Conservation (phyloP, 2,113 vertebrate genomes). For the Microcebus ravelobensis region DNA sequence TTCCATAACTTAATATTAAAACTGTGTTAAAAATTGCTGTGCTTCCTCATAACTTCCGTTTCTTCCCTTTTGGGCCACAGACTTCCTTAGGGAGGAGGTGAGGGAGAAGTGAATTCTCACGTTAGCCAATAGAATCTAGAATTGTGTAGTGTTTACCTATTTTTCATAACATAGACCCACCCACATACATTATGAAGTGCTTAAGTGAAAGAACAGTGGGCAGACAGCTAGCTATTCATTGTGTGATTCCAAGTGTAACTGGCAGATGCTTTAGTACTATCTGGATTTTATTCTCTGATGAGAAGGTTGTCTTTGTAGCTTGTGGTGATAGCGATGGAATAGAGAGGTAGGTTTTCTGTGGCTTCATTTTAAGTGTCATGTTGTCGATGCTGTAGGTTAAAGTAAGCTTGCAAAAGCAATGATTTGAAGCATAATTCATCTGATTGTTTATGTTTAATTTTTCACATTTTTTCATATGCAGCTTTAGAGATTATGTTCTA, state of each 20-base stretch:
- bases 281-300: slow-evolving; percentile 68
- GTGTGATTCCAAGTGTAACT: slow-evolving; percentile 62
- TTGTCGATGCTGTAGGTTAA: slow-evolving; percentile 36
- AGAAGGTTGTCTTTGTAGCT: slow-evolving; percentile 6
- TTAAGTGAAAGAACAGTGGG: slow-evolving; percentile 79
- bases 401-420: slow-evolving; percentile 41
- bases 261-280: slow-evolving; percentile 61
- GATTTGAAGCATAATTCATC: neutral
- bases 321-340: slow-evolving; percentile 44
- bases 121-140: slow-evolving; percentile 72
- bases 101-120: slow-evolving; percentile 73
- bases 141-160: slow-evolving; percentile 80
- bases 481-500: slow-evolving; percentile 39
- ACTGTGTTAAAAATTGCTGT: slow-evolving; percentile 71
- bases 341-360: slow-evolving; percentile 70
- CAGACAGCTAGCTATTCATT: slow-evolving; percentile 61
- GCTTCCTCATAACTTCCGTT: slow-evolving; percentile 80
- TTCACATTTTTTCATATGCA: neutral
- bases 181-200: slow-evolving; percentile 77
- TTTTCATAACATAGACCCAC: slow-evolving; percentile 79
- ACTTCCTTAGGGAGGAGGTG: slow-evolving; percentile 68
- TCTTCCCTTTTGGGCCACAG: slow-evolving; percentile 82
- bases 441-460: slow-evolving; percentile 35
- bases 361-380: slow-evolving; percentile 27
- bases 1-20: slow-evolving; percentile 73